Conservation (phyloP, 2,113 vertebrate species). For the Chitala chitala region DNA sequence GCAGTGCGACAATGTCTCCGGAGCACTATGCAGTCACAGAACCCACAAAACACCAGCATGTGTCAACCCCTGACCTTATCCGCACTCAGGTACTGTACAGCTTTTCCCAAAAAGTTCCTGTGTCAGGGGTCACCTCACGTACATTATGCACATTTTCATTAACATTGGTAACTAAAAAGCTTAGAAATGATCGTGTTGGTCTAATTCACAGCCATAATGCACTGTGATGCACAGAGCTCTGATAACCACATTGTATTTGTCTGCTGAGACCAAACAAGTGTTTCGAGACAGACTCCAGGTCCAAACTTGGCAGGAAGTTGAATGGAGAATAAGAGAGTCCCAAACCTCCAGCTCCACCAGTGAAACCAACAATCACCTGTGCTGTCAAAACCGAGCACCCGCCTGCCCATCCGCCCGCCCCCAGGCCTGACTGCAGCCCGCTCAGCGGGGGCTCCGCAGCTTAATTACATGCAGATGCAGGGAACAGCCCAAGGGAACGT, state of each 20-base stretch:
- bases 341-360: background rate
- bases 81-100: too few relatives aligned
- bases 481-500: conserved; percentile 63
- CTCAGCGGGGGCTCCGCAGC: conserved; percentile 42
- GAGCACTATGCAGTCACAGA: conserved; percentile 75
- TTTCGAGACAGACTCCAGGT: conserved; percentile 2
- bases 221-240: background rate
- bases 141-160: too few relatives aligned
- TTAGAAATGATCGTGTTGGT: too few relatives aligned
- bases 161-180: too few relatives aligned
- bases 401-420: conserved; percentile 14
- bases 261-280: background rate
- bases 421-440: conserved; percentile 49
- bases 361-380: conserved; percentile 67
- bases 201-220: background rate
- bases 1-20: conserved; percentile 72
- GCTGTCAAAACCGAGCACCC: conserved; percentile 52
- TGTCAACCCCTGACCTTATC: background rate
- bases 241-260: background rate
- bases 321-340: background rate
- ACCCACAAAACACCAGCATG: conserved; percentile 45
- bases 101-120: too few relatives aligned
- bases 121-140: too few relatives aligned
- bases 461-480: conserved; percentile 90
- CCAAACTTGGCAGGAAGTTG: background rate